phyloP scores from a whole-genome alignment of 2,797 vertebrate species.

The Chelmon rostratus region DNA sequence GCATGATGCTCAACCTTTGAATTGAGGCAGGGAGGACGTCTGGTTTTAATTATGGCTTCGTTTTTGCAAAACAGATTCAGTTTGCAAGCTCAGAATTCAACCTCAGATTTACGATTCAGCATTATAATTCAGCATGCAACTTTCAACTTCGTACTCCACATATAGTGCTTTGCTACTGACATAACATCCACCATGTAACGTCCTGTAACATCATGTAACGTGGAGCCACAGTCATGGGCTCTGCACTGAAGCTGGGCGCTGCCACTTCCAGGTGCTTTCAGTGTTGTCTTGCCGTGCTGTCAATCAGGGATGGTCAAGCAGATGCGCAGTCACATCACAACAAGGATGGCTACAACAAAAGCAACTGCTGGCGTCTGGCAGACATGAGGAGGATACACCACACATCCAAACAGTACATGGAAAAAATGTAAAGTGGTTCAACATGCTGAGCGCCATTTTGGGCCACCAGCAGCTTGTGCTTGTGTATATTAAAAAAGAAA shows the following conservation, averaged over 20 bases:
- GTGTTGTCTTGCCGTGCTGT: not conserved
- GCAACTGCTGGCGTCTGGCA: not conserved
- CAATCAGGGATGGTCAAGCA: constrained; percentile 12
- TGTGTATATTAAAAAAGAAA: no score
- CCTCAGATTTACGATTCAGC: constrained; percentile 4
- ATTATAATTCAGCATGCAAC: not conserved
- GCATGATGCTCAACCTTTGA: constrained; percentile 5
- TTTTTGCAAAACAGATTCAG: constrained; percentile 4
- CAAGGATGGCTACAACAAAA: not conserved
- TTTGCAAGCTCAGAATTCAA: constrained; percentile 9
- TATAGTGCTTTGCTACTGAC: not conserved
- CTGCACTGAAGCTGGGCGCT: not conserved
- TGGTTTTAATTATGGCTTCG: constrained; percentile 33
- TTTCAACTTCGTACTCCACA: not conserved
- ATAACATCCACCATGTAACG: not conserved
- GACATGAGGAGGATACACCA: not conserved
- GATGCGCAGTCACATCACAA: not conserved
- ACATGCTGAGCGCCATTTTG: not conserved
- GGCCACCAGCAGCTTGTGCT: no score
- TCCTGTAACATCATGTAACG: not conserved
- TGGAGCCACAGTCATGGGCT: not conserved
- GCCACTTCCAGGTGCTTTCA: not conserved
- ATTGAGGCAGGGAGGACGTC: not conserved
- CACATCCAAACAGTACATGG: not conserved
- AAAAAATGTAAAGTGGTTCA: no score